These are phyloP conservation scores for Redunca redunca DNA, from an alignment of 2,113 vertebrate genomes.

Conservation along the genomic window DNA sequence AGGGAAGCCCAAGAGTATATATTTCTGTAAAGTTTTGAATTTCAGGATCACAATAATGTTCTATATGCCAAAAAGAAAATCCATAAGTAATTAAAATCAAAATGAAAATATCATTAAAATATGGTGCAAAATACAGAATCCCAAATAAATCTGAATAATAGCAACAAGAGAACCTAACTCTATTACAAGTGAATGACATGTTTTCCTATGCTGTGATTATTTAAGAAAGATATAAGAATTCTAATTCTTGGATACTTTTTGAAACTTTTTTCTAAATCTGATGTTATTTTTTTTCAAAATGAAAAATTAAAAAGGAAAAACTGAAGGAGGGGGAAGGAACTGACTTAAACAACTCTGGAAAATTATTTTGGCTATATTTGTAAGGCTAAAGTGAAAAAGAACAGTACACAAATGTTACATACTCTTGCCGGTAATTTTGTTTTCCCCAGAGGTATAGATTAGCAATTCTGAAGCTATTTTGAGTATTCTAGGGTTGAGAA, in stretches of 20 bases:
- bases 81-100: not conserved
- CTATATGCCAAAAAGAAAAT: not conserved
- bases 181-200: not conserved
- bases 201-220: not conserved
- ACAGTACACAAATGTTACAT: not conserved
- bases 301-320: not conserved
- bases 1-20: not conserved
- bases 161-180: not conserved
- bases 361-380: not conserved
- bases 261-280: not conserved
- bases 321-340: not conserved
- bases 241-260: not conserved
- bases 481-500: not conserved
- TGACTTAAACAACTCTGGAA: not conserved
- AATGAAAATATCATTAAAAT: not conserved
- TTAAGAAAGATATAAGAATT: not conserved
- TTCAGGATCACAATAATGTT: not conserved
- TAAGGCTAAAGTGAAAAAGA: not conserved
- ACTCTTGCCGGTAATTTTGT: not conserved
- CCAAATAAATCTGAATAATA: not conserved
- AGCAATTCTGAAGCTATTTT: not conserved
- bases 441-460: not conserved
- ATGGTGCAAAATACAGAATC: not conserved
- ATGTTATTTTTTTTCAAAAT: not conserved
- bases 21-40: not conserved